Evolutionary conservation across 53 echinoderm and acorn worm species (phyloP).

Genomic region (Hippasteria phrygiana): DNA sequence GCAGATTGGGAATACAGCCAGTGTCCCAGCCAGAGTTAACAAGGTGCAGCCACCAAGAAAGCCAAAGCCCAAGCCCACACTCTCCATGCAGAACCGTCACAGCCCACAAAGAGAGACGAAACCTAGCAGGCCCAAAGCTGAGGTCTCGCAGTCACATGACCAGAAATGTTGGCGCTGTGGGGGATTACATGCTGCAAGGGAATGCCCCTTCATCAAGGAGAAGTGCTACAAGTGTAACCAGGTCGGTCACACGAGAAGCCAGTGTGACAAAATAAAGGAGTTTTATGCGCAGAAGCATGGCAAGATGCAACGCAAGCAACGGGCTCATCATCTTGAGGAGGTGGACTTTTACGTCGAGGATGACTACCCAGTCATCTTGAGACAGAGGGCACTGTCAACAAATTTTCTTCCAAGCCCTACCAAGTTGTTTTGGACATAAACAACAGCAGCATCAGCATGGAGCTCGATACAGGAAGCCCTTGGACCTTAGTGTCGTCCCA

Average conservation of each 20-base stretch:
- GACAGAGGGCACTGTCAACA: slow-evolving; percentile 34
- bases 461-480: no score
- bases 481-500: neutral
- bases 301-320: neutral
- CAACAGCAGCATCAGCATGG: neutral
- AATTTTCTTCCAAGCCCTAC: neutral
- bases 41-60: slow-evolving; percentile 26
- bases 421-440: neutral
- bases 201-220: slow-evolving; percentile 8
- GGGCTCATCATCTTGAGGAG: slow-evolving; percentile 33
- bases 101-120: neutral
- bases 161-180: slow-evolving; percentile 27
- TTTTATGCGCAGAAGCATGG: neutral
- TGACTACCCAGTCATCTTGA: slow-evolving; percentile 42
- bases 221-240: slow-evolving; percentile 59
- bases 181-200: neutral
- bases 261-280: slow-evolving; percentile 57
- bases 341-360: neutral
- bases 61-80: neutral
- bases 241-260: slow-evolving; percentile 65
- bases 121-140: neutral
- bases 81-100: neutral
- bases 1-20: neutral
- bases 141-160: neutral
- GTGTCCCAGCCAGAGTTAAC: neutral